Conservation (phyloP, 2,888 invertebrate species). For the Dynastes tityus region DNA sequence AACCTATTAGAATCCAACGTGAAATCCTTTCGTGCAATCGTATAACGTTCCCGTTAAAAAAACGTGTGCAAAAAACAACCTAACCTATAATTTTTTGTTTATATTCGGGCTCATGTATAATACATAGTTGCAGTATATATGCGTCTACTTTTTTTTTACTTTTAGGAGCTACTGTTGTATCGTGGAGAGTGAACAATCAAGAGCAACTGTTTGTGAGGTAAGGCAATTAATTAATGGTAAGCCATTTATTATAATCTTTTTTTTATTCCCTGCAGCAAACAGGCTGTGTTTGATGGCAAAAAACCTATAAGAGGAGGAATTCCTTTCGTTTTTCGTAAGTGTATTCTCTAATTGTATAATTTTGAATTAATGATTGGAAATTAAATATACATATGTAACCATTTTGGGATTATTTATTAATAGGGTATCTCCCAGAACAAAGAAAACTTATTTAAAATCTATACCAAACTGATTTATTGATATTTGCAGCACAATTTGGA, state of each 20-base stretch:
- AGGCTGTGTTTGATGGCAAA: constrained; percentile 96
- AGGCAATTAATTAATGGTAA: constrained; percentile 62
- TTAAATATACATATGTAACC: background rate
- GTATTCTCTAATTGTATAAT: constrained; percentile 52
- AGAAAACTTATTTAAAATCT: background rate
- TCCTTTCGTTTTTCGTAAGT: constrained; percentile 98
- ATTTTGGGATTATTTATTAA: background rate
- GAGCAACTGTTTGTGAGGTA: constrained; percentile 98
- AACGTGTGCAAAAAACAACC: constrained; percentile 51
- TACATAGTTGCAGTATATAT: constrained; percentile 5
- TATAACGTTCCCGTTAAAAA: constrained; percentile 22
- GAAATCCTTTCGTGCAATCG: background rate
- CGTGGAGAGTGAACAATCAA: constrained; percentile 96
- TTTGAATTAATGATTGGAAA: background rate
- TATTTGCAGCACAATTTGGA: constrained; percentile 90
- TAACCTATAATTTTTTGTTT: constrained; percentile 60
- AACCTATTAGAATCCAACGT: background rate
- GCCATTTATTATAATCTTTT: background rate
- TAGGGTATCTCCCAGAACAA: background rate
- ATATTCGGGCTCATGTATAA: constrained; percentile 46
- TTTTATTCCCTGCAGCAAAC: constrained; percentile 80
- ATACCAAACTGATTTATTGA: background rate
- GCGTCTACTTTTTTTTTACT: constrained; percentile 47
- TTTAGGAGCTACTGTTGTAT: constrained; percentile 94
- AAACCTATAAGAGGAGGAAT: constrained; percentile 97